Evolutionary conservation across 2,888 invertebrate species (phyloP).

Genomic region (Thecocarcelia acutangulata): DNA sequence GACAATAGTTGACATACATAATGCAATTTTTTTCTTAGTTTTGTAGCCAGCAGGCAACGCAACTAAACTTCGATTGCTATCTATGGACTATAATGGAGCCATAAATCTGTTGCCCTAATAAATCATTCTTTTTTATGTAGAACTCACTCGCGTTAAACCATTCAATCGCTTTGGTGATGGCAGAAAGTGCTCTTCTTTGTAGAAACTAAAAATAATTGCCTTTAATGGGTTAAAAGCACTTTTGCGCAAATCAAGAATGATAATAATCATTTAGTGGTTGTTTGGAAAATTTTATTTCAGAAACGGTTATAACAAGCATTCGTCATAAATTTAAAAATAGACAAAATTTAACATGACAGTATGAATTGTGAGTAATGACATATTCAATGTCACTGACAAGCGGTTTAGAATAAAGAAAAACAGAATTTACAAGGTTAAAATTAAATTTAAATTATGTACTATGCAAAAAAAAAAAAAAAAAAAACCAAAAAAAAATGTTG

Average conservation of each 20-base stretch:
- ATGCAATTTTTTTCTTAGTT: no score
- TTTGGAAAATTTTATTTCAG: conserved; percentile 17
- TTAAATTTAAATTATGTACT: conserved; percentile 6
- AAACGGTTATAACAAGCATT: conserved; percentile 6
- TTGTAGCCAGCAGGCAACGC: no score
- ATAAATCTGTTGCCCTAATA: no score
- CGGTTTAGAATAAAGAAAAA: conserved; percentile 1
- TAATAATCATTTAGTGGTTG: conserved; percentile 8
- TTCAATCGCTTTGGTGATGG: no score
- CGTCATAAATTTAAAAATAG: conserved; percentile 32
- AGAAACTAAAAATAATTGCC: not conserved
- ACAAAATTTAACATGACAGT: conserved; percentile 20
- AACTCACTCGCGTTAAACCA: no score
- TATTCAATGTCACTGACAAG: conserved; percentile 54
- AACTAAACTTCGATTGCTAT: no score
- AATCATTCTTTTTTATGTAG: no score
- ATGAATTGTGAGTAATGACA: conserved; percentile 45
- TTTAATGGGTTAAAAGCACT: conserved; percentile 16
- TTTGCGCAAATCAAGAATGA: conserved; percentile 1
- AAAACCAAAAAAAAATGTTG: not conserved
- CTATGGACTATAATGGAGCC: no score
- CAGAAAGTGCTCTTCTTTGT: no score
- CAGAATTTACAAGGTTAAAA: conserved; percentile 25
- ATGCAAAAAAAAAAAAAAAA: not conserved
- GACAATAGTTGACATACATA: no score